phyloP scores from a whole-genome alignment of 2,113 vertebrate species.

The Xiphophorus hellerii region DNA sequence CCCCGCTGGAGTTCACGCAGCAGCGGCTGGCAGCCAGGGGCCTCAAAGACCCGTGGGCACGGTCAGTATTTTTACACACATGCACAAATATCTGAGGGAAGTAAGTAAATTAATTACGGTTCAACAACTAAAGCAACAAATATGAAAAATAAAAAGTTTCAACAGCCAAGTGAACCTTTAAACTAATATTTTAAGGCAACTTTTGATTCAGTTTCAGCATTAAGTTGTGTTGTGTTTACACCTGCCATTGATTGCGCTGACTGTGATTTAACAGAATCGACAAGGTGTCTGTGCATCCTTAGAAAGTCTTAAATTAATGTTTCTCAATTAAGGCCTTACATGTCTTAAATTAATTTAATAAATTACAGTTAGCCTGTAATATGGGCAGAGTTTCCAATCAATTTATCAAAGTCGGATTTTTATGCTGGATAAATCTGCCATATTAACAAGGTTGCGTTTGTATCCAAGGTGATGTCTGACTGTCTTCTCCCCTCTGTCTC shows the following conservation, averaged over 20 bases:
- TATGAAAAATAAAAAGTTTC: not conserved
- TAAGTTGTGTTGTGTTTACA: too few species aligned
- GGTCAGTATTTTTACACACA: constrained; percentile 76
- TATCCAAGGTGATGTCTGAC: not conserved
- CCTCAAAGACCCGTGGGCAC: constrained; percentile 91
- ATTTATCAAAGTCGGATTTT: not conserved
- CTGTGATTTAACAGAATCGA: not conserved
- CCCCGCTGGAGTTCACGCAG: constrained; percentile 88
- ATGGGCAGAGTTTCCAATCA: too few species aligned
- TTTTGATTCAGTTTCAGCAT: not conserved
- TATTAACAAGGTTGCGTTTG: not conserved
- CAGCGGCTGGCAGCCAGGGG: constrained; percentile 83
- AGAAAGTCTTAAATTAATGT: too few species aligned
- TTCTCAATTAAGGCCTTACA: too few species aligned
- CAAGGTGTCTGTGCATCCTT: too few species aligned
- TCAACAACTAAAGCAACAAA: not conserved
- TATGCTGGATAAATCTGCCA: not conserved
- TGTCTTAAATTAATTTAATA: too few species aligned
- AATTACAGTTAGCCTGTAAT: too few species aligned
- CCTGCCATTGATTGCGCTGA: too few species aligned
- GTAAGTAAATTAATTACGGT: not conserved
- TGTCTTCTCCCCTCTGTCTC: not conserved
- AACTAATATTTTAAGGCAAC: not conserved
- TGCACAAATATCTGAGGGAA: not conserved
- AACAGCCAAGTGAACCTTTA: not conserved